Conservation (phyloP, 2,113 vertebrate species). For the Sminthopsis crassicaudata region DNA sequence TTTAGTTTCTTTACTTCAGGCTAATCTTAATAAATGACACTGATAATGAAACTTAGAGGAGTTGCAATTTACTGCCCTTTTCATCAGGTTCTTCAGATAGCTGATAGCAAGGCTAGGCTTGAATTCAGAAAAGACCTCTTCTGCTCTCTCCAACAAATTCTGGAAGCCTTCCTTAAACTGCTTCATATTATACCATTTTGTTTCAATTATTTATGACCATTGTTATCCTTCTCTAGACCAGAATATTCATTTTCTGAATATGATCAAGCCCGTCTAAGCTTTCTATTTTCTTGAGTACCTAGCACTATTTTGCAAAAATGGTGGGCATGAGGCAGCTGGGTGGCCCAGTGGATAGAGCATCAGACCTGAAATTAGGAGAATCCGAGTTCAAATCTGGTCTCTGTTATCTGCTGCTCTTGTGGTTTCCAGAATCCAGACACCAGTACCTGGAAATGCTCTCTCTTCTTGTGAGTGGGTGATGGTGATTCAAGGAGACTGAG, state of each 20-base stretch:
- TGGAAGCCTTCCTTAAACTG: neutral
- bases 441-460: no score
- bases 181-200: neutral
- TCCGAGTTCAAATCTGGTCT: no score
- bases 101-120: neutral
- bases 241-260: neutral
- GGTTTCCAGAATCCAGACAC: no score
- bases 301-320: neutral
- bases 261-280: neutral
- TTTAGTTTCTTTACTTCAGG: no score
- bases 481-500: no score
- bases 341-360: no score
- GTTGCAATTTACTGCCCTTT: neutral
- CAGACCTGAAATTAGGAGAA: no score
- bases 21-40: no score
- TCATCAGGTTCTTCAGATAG: neutral
- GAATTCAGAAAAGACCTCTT: neutral
- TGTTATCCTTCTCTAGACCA: neutral
- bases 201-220: neutral
- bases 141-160: neutral
- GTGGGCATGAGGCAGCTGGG: no score
- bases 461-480: no score
- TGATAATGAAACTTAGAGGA: neutral
- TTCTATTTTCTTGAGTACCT: neutral
- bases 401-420: no score